Base-by-base conservation (phyloP, 2,888 invertebrate genomes). In the Caenorhabditis sp. region DNA sequence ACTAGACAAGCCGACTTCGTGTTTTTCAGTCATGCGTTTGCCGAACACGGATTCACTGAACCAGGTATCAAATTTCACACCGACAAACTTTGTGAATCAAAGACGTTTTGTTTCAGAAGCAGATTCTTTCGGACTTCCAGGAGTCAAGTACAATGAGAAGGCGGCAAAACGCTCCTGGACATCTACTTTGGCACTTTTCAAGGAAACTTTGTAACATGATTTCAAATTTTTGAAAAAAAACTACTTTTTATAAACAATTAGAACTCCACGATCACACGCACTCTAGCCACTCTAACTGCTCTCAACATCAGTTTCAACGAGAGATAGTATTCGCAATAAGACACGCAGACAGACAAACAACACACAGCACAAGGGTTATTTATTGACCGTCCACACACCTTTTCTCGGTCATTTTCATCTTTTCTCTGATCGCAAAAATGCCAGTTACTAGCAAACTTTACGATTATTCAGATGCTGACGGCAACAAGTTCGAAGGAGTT, bases 21-120 rank as follows among this genome's bases (percentile, higher is more conserved):
- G 9, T 89, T 89, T 56, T 58, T 80, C 22, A 72, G 67, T 32
- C 87, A 89, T 58, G 85, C 87, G n/a, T 74, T 87, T 47, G 89
- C 89, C 3, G 72, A 78, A 18, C 89, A 89, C 58, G 85, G 83
- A n/a, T 89, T 89, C 65, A 89, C 89, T 4, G 82, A 87, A 55
- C 83, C 84, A 74, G 83, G 70, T 62, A 6, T 9, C 9, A 32
- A 32, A 32, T 9, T 32, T 32, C 32, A 6, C 32, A 32, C n/a
- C n/a, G n/a, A n/a, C n/a, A n/a, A n/a, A n/a, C n/a, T n/a, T n/a
- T n/a, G n/a, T n/a, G n/a, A n/a, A n/a, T n/a, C n/a, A n/a, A n/a
- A n/a, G n/a, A n/a, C n/a, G n/a, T n/a, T 32, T 6, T 32, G 4
- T 61, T 70, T 22, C 70, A 70, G 70, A 77, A 5, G 65, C 70